Base-by-base conservation (phyloP, 2,888 invertebrate genomes). In the Sphinx pinastri region DNA sequence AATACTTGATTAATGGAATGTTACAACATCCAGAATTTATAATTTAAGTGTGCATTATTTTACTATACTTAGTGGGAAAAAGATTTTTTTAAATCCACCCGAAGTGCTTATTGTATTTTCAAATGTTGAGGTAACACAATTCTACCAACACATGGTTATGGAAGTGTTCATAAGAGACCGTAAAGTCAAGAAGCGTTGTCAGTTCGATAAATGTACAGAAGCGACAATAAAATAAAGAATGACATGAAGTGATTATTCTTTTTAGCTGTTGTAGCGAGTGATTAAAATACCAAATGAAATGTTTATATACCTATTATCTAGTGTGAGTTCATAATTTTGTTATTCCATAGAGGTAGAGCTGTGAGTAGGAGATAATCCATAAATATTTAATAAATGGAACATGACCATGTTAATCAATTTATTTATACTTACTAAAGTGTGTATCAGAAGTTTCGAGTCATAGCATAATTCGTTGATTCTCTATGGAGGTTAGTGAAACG, bases 211-310 rank as follows among this genome's bases (percentile, higher is more conserved):
- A 47, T 47, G 45, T 63, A 16, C 16, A n/a, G 45, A 63, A 47
- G 47, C 19, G 47, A 47, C 60, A 63, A 47, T 70, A 76, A 77
- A 75, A 75, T 77, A 76, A 76, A 76, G 16, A 47, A 63, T 63
- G 47, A 16, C 16, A 63, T 19, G 16, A 11, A 47, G 47, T 16
- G 60, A 63, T 47, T 47, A 60, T n/a, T n/a, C 10, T 11, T 63
- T 63, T n/a, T 16, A 59, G 38, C 8, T 45, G 12, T 63, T 63
- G 19, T 47, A 12, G 6, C 7, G n/a, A 45, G n/a, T 45, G 38
- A 59, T 59, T 38, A 45, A 11, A 59, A n/a, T n/a, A 59, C 8
- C n/a, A 59, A 45, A 59, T n/a, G 10, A 16, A 59, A 59, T 57
- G 19, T 57, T 25, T 57, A 19, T 10, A 25, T 25, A 25, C 25